Conservation (phyloP, 2,113 vertebrate genomes). For the Dolichotis patagonum region DNA sequence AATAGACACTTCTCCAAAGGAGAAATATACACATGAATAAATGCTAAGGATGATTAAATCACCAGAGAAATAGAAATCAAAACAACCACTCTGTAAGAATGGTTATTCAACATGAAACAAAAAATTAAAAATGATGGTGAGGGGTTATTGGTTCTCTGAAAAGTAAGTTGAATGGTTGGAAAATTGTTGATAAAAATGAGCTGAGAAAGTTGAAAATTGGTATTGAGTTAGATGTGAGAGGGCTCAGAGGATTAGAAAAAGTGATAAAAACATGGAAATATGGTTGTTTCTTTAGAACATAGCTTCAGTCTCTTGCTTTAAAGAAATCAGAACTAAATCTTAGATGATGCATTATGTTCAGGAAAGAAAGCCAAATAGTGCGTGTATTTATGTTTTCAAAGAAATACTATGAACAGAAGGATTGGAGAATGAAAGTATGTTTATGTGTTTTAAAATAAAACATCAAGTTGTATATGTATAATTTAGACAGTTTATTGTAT, state of each 20-base stretch:
- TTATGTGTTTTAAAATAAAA: not conserved
- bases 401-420: not conserved
- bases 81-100: not conserved
- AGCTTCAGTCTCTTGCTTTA: not conserved
- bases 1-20: not conserved
- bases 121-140: not conserved
- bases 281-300: not conserved
- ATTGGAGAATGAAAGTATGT: not conserved
- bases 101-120: not conserved
- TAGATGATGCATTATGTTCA: not conserved
- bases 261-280: not conserved
- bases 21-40: not conserved
- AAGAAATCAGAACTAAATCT: not conserved
- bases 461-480: not conserved
- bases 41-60: not conserved
- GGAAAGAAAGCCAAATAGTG: not conserved
- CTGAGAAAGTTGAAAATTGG: not conserved
- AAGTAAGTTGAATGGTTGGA: not conserved
- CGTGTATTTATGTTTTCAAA: not conserved
- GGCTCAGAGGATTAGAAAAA: constrained; percentile 2
- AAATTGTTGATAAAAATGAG: not conserved
- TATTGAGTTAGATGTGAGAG: not conserved
- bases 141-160: not conserved
- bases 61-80: not conserved
- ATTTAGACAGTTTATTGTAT: not conserved